A percentile compares a stretch with the other conserved stretches of the same genome.
These are phyloP conservation scores for Cydia splendana DNA, from an alignment of 1,140 invertebrate genomes.

Conservation along the genomic window DNA sequence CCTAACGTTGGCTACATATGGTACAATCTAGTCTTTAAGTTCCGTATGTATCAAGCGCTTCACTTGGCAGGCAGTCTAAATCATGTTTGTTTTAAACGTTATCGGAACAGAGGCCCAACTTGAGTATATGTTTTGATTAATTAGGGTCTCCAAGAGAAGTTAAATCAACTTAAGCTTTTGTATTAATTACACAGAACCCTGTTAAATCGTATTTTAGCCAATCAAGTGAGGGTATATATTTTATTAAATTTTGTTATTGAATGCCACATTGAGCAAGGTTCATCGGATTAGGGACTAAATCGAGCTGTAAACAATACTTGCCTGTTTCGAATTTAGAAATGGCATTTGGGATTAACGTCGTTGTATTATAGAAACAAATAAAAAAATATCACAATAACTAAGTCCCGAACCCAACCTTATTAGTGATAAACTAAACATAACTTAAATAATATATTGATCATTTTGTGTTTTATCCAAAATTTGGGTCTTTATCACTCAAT, in stretches of 20 bases:
- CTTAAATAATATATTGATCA: neutral
- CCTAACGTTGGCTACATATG: too few species aligned
- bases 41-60: too few species aligned
- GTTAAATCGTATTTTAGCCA: neutral
- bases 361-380: neutral
- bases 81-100: neutral
- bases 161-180: constrained; percentile 19
- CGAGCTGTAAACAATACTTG: neutral
- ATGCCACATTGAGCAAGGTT: neutral
- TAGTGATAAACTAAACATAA: too few species aligned
- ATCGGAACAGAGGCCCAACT: neutral
- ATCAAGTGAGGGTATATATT: neutral
- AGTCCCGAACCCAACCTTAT: too few species aligned
- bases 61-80: too few species aligned
- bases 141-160: constrained; percentile 9
- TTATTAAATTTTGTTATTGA: neutral
- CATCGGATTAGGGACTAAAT: neutral
- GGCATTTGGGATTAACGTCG: neutral
- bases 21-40: too few species aligned
- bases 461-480: neutral
- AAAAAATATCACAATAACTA: neutral
- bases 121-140: neutral
- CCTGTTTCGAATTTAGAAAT: neutral
- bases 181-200: constrained; percentile 3
- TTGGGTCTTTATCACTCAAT: too few species aligned